Base-by-base conservation (phyloP, 1,140 invertebrate genomes). In the Rhyzopertha dominica region DNA sequence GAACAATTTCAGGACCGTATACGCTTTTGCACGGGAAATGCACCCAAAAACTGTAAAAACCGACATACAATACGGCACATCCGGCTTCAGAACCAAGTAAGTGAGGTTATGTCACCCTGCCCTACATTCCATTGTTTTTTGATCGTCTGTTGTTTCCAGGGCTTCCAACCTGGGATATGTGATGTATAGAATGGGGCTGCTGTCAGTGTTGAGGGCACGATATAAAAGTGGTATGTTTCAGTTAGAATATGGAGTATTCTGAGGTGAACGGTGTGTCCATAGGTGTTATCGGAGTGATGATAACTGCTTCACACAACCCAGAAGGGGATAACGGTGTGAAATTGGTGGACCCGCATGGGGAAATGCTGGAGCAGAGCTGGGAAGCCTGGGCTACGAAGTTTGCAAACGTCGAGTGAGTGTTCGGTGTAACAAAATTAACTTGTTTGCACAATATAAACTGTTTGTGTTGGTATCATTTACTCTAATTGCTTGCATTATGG, bases 241-340 rank as follows among this genome's bases (percentile, higher is more conserved):
- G 17, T 19, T 20, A 18, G n/a, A n/a, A n/a, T n/a, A n/a, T n/a
- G n/a, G n/a, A n/a, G n/a, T n/a, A n/a, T n/a, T n/a, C n/a, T n/a
- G n/a, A n/a, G n/a, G n/a, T n/a, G n/a, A n/a, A n/a, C n/a, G n/a
- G n/a, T n/a, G n/a, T n/a, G n/a, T n/a, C n/a, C n/a, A n/a, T n/a
- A 63, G 59, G 47, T 50, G 75, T 79, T 13, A 84, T 95, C 63
- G 96, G 96, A 24, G 77, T 97, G 1, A 98, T 99, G 95, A 95
- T 99, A 54, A 99, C 97, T 13, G 97, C 97, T 0, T 98, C 95
- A 2, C 97, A 99, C 62, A 99, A 99, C 72, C 85, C 93, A 20
- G 90, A 88, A 62, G 77, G 80, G 1, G 97, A 99, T 66, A 99
- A 99, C 74, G 97, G 97, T 5, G 84, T 98, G 0, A 99, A 99